phyloP scores from a whole-genome alignment of 2,797 vertebrate genomes.

The Champsocephalus esox region DNA sequence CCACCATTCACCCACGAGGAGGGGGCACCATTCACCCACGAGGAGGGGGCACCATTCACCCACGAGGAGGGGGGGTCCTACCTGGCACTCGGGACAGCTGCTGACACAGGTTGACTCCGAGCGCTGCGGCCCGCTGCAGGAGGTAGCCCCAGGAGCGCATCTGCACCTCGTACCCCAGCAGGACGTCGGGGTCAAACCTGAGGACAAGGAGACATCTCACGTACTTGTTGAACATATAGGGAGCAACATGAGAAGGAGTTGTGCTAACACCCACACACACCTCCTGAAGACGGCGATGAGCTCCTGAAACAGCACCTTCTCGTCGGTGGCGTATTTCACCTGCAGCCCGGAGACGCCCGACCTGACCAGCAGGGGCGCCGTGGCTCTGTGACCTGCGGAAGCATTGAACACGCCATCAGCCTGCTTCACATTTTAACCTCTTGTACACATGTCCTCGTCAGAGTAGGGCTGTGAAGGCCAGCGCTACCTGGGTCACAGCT shows the following conservation, averaged over 20 bases:
- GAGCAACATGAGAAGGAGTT: neutral
- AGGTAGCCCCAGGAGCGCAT: constrained; percentile 99
- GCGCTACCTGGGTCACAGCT: constrained; percentile 82
- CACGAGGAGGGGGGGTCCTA: constrained; percentile 61
- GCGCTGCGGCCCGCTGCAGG: constrained; percentile 91
- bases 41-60: too few relatives aligned
- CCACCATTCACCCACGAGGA: too few relatives aligned
- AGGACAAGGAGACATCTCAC: constrained; percentile 10
- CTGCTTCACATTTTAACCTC: neutral
- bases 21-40: neutral
- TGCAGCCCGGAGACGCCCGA: constrained; percentile 94
- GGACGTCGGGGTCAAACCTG: constrained; percentile 97
- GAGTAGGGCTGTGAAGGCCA: neutral
- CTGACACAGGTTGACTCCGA: constrained; percentile 92
- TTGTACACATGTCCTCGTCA: neutral
- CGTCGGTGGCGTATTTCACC: constrained; percentile 91
- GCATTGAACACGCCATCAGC: constrained; percentile 6
- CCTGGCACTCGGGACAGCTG: constrained; percentile 96
- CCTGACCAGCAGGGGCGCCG: constrained; percentile 92
- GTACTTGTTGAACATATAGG: too few relatives aligned
- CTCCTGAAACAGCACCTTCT: constrained; percentile 94
- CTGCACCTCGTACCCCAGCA: constrained; percentile 97
- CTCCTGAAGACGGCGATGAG: constrained; percentile 90
- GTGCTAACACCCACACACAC: constrained; percentile 68
- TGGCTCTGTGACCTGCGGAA: constrained; percentile 85